A percentile compares a stretch with the other conserved stretches of the same genome.
Conservation (phyloP, 2,797 vertebrate species). For the Carduelis carduelis region DNA sequence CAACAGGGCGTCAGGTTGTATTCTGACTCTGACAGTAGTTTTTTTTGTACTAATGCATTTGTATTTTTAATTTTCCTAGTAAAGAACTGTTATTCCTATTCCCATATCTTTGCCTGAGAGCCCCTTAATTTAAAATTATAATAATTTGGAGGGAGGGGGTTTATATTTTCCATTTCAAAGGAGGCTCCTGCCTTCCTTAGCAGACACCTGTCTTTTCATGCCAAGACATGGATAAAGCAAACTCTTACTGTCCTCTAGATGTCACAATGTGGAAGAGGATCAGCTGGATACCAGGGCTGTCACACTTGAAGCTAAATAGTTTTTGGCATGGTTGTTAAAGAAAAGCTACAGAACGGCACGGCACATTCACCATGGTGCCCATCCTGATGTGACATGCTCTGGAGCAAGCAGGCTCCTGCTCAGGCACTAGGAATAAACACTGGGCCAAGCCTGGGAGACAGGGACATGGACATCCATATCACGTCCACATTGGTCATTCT, state of each 20-base stretch:
- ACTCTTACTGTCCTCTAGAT: not conserved
- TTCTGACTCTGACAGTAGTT: not conserved
- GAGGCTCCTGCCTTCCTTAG: not conserved
- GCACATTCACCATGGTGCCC: not conserved
- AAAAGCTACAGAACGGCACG: not conserved
- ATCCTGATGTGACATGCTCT: fast-evolving
- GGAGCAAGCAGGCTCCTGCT: not conserved
- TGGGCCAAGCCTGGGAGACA: not conserved
- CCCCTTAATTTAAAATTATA: not conserved
- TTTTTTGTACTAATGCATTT: not conserved
- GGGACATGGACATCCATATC: fast-evolving
- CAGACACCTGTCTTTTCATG: not conserved
- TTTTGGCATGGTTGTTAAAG: not conserved
- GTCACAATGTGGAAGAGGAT: not conserved
- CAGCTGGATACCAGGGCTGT: not conserved
- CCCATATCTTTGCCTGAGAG: not conserved
- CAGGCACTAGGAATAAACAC: not conserved
- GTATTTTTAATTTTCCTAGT: not conserved
- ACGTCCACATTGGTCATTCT: not conserved
- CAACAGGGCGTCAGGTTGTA: not conserved
- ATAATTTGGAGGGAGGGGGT: not conserved
- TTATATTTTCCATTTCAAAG: not conserved
- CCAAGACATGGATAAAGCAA: not conserved
- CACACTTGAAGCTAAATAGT: not conserved
- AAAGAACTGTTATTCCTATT: not conserved